Percentiles rank a stretch among this genome's conserved stretches.
Conservation (phyloP, 92 coral and sea anemone genomes). For the Actinernus sp. region DNA sequence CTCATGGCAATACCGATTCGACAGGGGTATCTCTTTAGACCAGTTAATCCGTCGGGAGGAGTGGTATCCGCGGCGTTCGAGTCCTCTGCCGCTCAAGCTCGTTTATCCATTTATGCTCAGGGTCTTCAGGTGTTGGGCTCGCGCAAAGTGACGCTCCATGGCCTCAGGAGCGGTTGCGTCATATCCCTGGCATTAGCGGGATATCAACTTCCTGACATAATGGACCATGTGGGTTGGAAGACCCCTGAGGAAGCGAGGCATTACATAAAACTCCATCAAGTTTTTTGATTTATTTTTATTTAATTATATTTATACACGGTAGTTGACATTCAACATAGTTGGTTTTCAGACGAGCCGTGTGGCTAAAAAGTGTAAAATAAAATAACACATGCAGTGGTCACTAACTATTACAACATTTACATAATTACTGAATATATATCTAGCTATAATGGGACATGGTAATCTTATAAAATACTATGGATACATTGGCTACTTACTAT, state of each 20-base stretch:
- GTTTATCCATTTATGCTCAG: slow-evolving; percentile 12
- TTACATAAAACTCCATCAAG: slow-evolving; percentile 21
- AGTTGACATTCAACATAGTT: no score
- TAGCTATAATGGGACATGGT: no score
- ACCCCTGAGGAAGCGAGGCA: slow-evolving; percentile 17
- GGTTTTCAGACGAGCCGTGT: no score
- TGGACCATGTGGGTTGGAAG: slow-evolving; percentile 37
- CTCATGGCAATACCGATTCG: neutral
- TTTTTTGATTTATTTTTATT: no score
- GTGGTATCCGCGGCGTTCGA: slow-evolving; percentile 11
- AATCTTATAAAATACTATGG: no score
- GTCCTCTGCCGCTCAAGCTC: slow-evolving; percentile 8
- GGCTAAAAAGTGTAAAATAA: no score
- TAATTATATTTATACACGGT: no score
- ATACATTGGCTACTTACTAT: no score
- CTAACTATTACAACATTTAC: no score
- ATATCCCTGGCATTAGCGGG: slow-evolving; percentile 5
- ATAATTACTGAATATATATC: no score
- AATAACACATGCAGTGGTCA: no score
- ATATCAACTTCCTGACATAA: neutral
- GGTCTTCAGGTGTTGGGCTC: neutral
- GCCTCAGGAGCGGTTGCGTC: slow-evolving; percentile 11
- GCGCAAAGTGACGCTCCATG: slow-evolving; percentile 31
- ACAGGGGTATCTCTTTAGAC: no score
- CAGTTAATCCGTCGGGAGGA: slow-evolving; percentile 13